Evolutionary conservation across 2,888 invertebrate genomes (phyloP), one percentile per base, ranked within the genome.

Genomic region (Eustalomyia histrio): DNA sequence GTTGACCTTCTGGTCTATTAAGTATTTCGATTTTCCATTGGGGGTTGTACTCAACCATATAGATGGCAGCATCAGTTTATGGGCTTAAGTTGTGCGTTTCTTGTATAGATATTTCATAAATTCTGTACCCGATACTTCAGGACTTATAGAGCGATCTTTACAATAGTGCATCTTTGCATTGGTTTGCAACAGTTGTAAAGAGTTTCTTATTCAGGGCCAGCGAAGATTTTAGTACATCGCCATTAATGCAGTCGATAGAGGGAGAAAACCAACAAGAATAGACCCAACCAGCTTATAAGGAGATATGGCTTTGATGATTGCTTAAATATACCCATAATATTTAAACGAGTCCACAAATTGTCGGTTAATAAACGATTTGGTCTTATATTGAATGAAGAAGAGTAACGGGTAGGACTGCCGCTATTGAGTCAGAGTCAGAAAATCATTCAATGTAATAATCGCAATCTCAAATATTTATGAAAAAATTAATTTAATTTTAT

Each of bases 21-120:
- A 94, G 92, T 14, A 95, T 92, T 83, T 92, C 92, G 14, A 95
- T 92, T 10, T 94, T 94, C 95, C 95, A 95, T 64, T 94, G 92
- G 0, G 95, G 94, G 89, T 96, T 96, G 79, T 92, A 92, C 50
- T 94, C 92, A 14, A 94, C 92, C 60, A 96, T 90, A 60, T 95
- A 93, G 86, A 95, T 93, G 64, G 95, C 92, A 86, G 94, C 94
- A 83, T 93, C 8, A 84, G 75, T 47, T 83, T 80, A 9, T 83
- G 79, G 0, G 79, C 80, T 29, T 81, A 39, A 5, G 78, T 76
- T 16, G 64, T 47, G 0, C 80, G 82, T 16, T 76, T 67, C 24
- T 82, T 76, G 61, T 88, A 86, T 14, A 92, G 89, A 85, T 93
- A 92, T 55, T 92, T 92, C 35, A 94, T 89, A 43, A 95, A 92